These are phyloP conservation scores for Sphenodon punctatus DNA, from an alignment of 2,797 vertebrate genomes.

Conservation along the genomic window DNA sequence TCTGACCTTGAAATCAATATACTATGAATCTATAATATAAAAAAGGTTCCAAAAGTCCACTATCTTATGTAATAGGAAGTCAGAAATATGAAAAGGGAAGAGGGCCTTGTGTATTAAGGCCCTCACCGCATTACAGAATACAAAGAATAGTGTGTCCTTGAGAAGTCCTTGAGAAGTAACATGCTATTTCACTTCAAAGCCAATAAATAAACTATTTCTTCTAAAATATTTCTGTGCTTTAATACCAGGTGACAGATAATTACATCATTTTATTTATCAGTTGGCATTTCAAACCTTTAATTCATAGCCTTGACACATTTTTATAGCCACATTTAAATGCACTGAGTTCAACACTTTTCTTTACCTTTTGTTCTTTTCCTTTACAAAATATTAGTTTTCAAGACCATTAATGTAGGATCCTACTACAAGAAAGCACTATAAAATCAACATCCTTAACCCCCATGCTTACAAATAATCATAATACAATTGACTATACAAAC, in stretches of 20 bases:
- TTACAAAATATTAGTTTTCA: conserved; percentile 40
- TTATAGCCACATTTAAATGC: conserved; percentile 23
- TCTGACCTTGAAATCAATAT: too few species aligned
- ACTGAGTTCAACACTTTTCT: neutral
- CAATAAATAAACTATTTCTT: neutral
- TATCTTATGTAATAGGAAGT: too few species aligned
- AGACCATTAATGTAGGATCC: conserved; percentile 8
- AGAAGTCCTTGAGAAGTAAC: too few species aligned
- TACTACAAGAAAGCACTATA: conserved; percentile 32
- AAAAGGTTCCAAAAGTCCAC: too few species aligned
- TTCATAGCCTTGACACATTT: conserved; percentile 32
- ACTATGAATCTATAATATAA: too few species aligned
- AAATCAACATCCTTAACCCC: conserved; percentile 23
- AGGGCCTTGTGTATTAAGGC: neutral
- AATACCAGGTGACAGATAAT: conserved; percentile 13
- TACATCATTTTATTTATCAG: conserved; percentile 23
- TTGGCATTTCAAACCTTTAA: conserved; percentile 34
- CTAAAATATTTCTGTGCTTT: neutral
- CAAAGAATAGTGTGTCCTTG: neutral
- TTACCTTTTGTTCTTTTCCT: conserved; percentile 41
- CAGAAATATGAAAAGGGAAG: too few species aligned
- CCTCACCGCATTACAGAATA: neutral
- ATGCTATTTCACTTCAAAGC: neutral
- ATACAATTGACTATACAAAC: neutral
- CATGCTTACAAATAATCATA: conserved; percentile 7